These are phyloP conservation scores for Corythornis madagascariensis DNA, from an alignment of 2,113 vertebrate genomes.

Conservation along the genomic window DNA sequence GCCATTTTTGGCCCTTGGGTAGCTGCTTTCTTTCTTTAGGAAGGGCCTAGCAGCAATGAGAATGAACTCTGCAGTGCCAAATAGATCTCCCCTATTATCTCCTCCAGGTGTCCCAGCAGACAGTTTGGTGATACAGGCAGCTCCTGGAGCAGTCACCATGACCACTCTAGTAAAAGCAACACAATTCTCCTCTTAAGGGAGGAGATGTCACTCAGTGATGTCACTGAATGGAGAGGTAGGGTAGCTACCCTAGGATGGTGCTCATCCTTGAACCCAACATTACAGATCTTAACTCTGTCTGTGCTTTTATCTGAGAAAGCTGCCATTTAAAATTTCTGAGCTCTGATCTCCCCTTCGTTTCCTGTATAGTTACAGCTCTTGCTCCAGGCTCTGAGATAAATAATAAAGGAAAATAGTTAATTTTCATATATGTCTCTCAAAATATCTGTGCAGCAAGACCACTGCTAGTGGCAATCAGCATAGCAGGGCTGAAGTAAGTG, in stretches of 20 bases:
- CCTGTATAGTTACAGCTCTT: neutral
- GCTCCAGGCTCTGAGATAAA: neutral
- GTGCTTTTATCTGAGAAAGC: neutral
- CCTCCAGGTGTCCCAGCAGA: neutral
- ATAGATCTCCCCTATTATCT: neutral
- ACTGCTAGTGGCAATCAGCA: neutral
- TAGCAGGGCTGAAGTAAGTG: neutral
- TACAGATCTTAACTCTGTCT: neutral
- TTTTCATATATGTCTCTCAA: neutral
- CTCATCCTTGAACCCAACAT: accelerated
- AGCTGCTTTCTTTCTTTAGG: neutral
- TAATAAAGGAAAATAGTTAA: neutral
- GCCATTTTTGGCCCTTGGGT: no score
- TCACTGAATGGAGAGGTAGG: neutral
- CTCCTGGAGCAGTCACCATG: neutral
- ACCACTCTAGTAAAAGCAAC: neutral
- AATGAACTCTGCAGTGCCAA: neutral
- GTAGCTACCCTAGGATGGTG: neutral
- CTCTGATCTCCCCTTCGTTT: neutral
- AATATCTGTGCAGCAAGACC: neutral
- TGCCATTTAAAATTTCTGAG: neutral
- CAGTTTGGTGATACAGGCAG: neutral
- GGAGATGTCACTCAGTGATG: neutral
- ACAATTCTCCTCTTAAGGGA: neutral
- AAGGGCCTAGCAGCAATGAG: neutral